Conservation (phyloP, 1,140 invertebrate genomes). For the Aphidius ervi region DNA sequence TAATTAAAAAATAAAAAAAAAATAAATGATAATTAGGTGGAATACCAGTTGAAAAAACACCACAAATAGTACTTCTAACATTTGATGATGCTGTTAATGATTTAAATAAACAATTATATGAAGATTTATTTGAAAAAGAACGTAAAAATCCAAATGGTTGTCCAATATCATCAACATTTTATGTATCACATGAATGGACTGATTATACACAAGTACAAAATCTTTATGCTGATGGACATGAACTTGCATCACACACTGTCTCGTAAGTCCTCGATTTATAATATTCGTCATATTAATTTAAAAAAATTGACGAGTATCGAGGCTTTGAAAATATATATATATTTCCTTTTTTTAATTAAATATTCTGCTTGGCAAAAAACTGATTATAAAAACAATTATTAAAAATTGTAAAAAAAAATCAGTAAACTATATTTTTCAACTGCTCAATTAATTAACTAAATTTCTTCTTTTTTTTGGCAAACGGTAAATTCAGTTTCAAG, state of each 20-base stretch:
- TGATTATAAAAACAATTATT: no score
- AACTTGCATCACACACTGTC: slow-evolving; percentile 94
- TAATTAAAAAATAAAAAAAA: slow-evolving; percentile 5
- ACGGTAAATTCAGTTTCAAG: no score
- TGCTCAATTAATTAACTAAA: no score
- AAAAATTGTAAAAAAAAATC: no score
- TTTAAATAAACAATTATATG: slow-evolving; percentile 86
- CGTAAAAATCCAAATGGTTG: slow-evolving; percentile 92
- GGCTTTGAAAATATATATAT: slow-evolving; percentile 6
- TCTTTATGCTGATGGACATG: slow-evolving; percentile 87
- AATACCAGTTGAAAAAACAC: slow-evolving; percentile 73
- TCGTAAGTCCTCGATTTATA: slow-evolving; percentile 72
- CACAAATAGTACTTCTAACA: slow-evolving; percentile 87
- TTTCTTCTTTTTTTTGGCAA: no score
- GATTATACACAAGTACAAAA: slow-evolving; percentile 97
- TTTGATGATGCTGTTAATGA: slow-evolving; percentile 95
- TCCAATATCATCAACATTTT: slow-evolving; percentile 92
- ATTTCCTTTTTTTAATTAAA: no score
- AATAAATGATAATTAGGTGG: slow-evolving; percentile 58
- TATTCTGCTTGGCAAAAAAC: no score
- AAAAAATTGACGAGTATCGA: slow-evolving; percentile 16
- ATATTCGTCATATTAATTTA: slow-evolving; percentile 1
- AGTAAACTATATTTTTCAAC: no score
- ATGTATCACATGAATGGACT: slow-evolving; percentile 96
- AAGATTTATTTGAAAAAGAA: slow-evolving; percentile 85